phyloP scores from a whole-genome alignment of 2,113 vertebrate genomes.

The Zosterops borbonicus region DNA sequence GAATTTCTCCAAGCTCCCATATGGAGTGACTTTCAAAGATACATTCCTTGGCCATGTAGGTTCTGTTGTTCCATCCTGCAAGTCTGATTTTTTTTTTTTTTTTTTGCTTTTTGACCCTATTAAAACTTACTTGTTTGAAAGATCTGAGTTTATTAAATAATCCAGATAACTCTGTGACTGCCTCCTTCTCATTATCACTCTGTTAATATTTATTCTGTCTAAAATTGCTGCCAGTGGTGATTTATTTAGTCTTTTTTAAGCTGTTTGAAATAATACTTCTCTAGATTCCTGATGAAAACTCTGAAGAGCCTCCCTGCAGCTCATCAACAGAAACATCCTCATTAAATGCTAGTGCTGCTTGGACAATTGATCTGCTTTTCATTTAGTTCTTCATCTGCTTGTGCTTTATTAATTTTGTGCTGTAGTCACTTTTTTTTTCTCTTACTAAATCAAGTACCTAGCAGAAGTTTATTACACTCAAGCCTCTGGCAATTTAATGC shows the following conservation, averaged over 20 bases:
- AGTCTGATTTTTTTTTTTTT: background rate
- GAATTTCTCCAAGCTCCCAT: background rate
- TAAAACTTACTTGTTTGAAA: background rate
- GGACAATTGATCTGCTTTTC: background rate
- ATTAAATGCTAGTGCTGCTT: background rate
- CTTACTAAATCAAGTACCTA: background rate
- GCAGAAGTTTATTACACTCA: background rate
- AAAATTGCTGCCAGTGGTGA: background rate
- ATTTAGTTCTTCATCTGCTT: conserved; percentile 2
- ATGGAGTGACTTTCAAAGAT: background rate
- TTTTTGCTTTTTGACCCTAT: background rate
- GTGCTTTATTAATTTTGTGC: background rate
- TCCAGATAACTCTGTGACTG: background rate
- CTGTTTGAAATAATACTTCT: background rate
- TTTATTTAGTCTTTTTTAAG: background rate
- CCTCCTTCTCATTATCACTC: background rate
- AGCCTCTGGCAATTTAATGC: background rate
- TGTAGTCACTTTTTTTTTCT: background rate
- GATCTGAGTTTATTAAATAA: background rate
- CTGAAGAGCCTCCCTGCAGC: background rate
- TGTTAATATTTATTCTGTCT: background rate
- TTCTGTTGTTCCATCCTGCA: background rate
- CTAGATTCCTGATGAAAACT: background rate
- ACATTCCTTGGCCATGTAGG: background rate
- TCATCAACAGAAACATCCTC: background rate